A percentile compares a stretch with the other conserved stretches of the same genome.
phyloP scores from a whole-genome alignment of 2,888 invertebrate genomes.

The Anticlea derivata region DNA sequence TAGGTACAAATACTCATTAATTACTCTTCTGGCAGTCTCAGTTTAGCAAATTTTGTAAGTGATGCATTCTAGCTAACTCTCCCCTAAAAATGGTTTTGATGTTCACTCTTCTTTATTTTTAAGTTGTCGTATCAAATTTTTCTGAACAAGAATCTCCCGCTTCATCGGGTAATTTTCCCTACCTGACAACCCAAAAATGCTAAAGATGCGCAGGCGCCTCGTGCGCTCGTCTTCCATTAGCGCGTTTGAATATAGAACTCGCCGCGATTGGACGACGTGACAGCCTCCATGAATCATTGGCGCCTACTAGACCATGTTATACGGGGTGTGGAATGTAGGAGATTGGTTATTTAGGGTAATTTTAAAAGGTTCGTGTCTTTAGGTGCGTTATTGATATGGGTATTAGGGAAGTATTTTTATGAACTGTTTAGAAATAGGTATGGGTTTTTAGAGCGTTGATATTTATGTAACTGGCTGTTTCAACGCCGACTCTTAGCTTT shows the following conservation, averaged over 20 bases:
- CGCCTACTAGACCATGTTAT: conserved; percentile 50
- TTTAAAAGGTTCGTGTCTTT: conserved; percentile 31
- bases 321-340: conserved; percentile 37
- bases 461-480: not conserved
- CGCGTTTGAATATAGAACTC: conserved; percentile 76
- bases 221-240: conserved; percentile 76
- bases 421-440: not conserved
- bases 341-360: conserved; percentile 32
- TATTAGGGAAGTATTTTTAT: conserved; percentile 17
- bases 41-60: no score
- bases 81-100: no score
- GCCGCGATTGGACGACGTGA: conserved; percentile 56
- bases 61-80: no score
- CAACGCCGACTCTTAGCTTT: not conserved
- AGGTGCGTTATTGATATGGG: conserved; percentile 27
- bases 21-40: no score
- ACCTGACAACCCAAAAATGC: conserved; percentile 52
- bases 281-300: conserved; percentile 69
- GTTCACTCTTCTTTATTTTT: no score
- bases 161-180: conserved; percentile 4
- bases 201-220: conserved; percentile 69
- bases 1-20: no score
- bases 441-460: not conserved
- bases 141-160: no score
- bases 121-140: no score